A percentile compares a stretch with the other conserved stretches of the same genome.
These are phyloP conservation scores for Rhadina sibilatrix DNA, from an alignment of 2,113 vertebrate species.

Conservation along the genomic window DNA sequence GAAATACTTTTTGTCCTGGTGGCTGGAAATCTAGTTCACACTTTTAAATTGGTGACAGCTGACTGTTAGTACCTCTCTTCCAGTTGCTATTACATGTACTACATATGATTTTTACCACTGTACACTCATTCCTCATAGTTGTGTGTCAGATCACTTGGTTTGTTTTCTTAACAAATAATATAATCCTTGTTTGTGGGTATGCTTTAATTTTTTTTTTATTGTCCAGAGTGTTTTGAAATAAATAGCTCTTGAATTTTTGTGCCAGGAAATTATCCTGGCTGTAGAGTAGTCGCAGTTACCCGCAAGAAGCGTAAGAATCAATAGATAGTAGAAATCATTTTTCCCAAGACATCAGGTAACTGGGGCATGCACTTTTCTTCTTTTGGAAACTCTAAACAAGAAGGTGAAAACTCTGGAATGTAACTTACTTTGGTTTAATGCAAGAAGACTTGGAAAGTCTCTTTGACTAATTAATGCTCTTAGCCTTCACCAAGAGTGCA, in stretches of 20 bases:
- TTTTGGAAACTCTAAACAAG: not conserved
- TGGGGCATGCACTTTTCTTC: not conserved
- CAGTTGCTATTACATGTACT: not conserved
- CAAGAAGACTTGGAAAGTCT: not conserved
- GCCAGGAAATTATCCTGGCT: not conserved
- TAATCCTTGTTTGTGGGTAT: not conserved
- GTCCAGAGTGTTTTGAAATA: not conserved
- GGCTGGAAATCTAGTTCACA: not conserved
- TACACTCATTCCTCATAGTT: not conserved
- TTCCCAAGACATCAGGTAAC: not conserved
- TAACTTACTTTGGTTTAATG: not conserved
- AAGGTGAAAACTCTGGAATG: not conserved
- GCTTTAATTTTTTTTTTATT: not conserved
- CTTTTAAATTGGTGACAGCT: not conserved
- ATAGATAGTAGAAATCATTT: not conserved
- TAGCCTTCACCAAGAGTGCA: not conserved
- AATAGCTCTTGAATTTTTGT: not conserved
- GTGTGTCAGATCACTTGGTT: not conserved
- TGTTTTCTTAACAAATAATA: not conserved
- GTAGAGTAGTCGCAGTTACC: not conserved
- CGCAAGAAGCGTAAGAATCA: not conserved
- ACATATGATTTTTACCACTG: rapidly evolving
- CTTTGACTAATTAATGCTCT: not conserved
- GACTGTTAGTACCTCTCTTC: not conserved
- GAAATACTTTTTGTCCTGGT: not conserved